A percentile compares a stretch with the other conserved stretches of the same genome.
phyloP scores from a whole-genome alignment of 2,888 invertebrate genomes.

The Globia sparganii region DNA sequence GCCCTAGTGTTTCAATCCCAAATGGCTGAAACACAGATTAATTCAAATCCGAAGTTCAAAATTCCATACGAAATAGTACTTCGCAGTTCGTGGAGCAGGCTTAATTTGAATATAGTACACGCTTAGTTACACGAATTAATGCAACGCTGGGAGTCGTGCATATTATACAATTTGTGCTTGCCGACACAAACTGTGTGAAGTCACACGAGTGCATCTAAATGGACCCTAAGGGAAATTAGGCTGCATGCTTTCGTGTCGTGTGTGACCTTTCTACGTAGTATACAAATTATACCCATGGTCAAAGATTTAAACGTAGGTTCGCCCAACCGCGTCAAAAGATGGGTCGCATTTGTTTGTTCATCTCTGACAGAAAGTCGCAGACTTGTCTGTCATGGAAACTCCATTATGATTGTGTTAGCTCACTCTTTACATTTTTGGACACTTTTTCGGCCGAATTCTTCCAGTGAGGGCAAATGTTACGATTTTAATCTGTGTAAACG shows the following conservation, averaged over 20 bases:
- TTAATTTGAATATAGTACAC: constrained; percentile 2
- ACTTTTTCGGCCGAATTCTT: too few relatives aligned
- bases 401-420: too few relatives aligned
- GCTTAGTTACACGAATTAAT: constrained; percentile 1
- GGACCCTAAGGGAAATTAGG: constrained; percentile 26
- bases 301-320: not conserved
- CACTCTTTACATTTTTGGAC: too few relatives aligned
- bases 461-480: too few relatives aligned
- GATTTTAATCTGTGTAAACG: too few relatives aligned
- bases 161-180: not conserved
- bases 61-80: not conserved
- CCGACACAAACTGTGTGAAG: constrained; percentile 29
- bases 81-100: not conserved
- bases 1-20: not conserved
- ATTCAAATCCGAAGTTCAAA: not conserved
- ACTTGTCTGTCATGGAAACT: too few relatives aligned
- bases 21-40: not conserved
- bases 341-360: too few relatives aligned
- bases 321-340: too few relatives aligned
- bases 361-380: too few relatives aligned
- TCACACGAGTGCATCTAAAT: constrained; percentile 22
- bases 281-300: not conserved
- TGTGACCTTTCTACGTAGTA: not conserved
- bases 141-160: not conserved
- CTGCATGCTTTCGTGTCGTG: not conserved